Evolutionary conservation across 2,888 invertebrate species (phyloP).

Genomic region (Hyppa rectilinea): DNA sequence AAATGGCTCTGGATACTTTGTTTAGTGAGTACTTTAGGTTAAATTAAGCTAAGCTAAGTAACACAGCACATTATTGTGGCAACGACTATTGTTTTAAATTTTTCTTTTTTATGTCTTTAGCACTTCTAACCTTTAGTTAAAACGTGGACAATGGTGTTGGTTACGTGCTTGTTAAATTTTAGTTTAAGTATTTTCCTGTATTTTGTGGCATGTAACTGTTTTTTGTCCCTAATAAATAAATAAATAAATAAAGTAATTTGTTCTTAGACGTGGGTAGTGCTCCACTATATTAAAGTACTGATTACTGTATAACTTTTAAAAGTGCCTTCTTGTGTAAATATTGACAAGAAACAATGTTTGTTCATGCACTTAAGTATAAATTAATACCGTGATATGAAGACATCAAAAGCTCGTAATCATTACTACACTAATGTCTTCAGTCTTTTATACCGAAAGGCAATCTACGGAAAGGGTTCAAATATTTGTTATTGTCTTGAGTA

Average conservation of each 20-base stretch:
- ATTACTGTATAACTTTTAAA: slow-evolving; percentile 2
- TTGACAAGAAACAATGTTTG: slow-evolving; percentile 26
- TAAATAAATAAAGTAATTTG: slow-evolving; percentile 2
- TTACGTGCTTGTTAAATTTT: too few species aligned
- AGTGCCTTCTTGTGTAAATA: slow-evolving; percentile 19
- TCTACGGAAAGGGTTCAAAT: neutral
- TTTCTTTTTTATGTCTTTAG: too few species aligned
- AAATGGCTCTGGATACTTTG: too few species aligned
- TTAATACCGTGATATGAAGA: slow-evolving; percentile 42
- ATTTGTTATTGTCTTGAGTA: slow-evolving; percentile 10
- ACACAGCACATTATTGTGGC: too few species aligned
- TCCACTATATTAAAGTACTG: neutral
- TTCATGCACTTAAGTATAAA: slow-evolving; percentile 30
- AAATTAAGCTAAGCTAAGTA: too few species aligned
- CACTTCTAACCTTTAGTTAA: too few species aligned
- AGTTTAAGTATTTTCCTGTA: too few species aligned
- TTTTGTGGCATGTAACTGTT: too few species aligned
- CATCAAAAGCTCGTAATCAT: slow-evolving; percentile 56
- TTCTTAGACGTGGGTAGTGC: neutral
- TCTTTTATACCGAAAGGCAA: slow-evolving; percentile 28
- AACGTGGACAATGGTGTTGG: too few species aligned
- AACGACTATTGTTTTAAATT: too few species aligned
- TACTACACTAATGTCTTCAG: slow-evolving; percentile 45
- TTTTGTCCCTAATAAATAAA: too few species aligned
- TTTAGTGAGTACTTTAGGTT: too few species aligned